Evolutionary conservation across 2,113 vertebrate species (phyloP), one percentile per base, ranked within the genome.

Genomic region (Phaethornis superciliosus): DNA sequence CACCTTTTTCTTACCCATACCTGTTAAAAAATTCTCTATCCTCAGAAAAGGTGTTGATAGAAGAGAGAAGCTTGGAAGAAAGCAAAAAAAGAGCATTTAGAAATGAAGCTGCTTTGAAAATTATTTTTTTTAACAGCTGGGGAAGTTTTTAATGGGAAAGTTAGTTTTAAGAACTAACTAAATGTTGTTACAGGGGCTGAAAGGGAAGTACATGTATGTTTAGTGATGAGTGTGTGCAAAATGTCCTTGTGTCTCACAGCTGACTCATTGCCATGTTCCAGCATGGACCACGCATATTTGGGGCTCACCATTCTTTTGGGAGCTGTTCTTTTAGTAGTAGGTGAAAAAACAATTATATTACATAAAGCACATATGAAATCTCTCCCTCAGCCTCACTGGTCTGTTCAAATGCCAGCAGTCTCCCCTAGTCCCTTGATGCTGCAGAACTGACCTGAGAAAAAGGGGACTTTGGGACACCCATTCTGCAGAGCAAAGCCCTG

Each of bases 401-500:
- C 35, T 42, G 44, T 42, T 59, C 51, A 47, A 68, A 33, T 8
- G 11, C 21, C 56, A 8, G 28, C 21, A 47, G 21, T 33, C 8
- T 20, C 7, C 12, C 15, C 12, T 26, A 6, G 10, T 7, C 23
- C 35, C 35, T 55, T 0, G 0, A 19, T 33, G 60, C 47, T 33
- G 27, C 62, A 69, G 80, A 68, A 12, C 20, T 40, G 55, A 52
- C 15, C 24, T 20, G 0, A 0, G 18, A 15, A 35, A 21, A 26
- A 0, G 1, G 30, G 24, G 21, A 10, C 18, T 27, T 24, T 19
- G 12, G 44, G 30, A 12, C 0, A 0, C 14, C 47, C 7, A n/a
- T 5, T 21, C 23, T 0, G 0, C 1, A 0, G 27, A 32, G 49
- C 56, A 37, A 65, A 85, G 33, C 26, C 37, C 37, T 0, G 0